Evolutionary conservation across 2,888 invertebrate species (phyloP), one percentile per base, ranked within the genome.

Genomic region (Keiferia lycopersicella): DNA sequence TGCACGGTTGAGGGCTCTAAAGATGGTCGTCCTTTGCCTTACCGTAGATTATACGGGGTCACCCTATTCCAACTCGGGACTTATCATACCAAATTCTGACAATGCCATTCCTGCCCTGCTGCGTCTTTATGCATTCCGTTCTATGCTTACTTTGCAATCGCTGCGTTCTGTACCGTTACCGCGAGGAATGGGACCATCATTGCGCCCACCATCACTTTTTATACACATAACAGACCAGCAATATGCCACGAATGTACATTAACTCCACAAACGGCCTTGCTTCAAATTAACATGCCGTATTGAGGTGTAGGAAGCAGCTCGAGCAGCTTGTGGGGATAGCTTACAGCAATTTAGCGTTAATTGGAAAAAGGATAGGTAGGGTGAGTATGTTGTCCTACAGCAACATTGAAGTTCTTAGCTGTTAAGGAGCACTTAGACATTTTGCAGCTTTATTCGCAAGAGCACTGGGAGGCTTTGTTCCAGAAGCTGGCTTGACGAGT

Each of bases 161-260:
- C 75, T 74, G 75, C 70, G 69, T 75, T 69, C 68, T 69, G 76
- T 86, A 84, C 89, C 89, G 90, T 88, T 88, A 89, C 70, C 68
- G 64, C 65, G 65, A 67, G 86, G 86, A 90, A 90, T 90, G 89
- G 79, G 88, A 85, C 83, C 88, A 83, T 80, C 84, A 85, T 87
- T 86, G 83, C 67, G 61, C 63, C 68, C 67, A 65, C 65, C 61
- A 63, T 20, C 20, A 22, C 41, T 60, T 60, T 60, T 60, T 60
- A 26, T 61, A 7, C 22, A 34, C 45, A 61, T 61, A 61, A 45
- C 48, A 58, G 38, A 45, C 38, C 45, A 45, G 41, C 38, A 59
- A 41, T 41, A 41, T 41, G 45, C 59, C 41, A 41, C 41, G 41
- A 14, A 41, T 41, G 41, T n/a, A 41, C 41, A 41, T 41, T 14